These are phyloP conservation scores for Pleuronectes platessa DNA, from an alignment of 2,113 vertebrate species.

Conservation along the genomic window DNA sequence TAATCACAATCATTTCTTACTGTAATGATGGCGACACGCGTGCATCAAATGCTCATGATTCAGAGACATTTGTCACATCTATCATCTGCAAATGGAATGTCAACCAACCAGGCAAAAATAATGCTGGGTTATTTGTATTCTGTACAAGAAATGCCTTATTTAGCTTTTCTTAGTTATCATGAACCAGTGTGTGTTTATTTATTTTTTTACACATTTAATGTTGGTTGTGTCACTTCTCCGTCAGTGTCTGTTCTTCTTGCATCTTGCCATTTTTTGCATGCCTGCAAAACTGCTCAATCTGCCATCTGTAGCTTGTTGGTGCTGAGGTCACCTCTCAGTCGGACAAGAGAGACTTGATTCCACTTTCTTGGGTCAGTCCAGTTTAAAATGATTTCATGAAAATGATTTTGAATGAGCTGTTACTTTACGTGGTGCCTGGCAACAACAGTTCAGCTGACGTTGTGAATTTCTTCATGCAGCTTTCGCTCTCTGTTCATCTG, in stretches of 20 bases:
- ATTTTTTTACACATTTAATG: conserved; percentile 20
- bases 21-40: neutral
- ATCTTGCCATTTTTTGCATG: conserved; percentile 6
- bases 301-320: neutral
- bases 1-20: conserved; percentile 20
- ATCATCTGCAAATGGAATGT: too few species aligned
- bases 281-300: neutral
- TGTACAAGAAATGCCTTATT: conserved; percentile 6
- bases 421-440: neutral
- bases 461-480: neutral
- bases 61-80: neutral
- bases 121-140: conserved; percentile 6
- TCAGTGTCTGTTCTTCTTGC: conserved; percentile 28
- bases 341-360: neutral
- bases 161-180: conserved; percentile 3
- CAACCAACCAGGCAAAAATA: too few species aligned
- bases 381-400: too few species aligned
- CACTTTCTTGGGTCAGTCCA: too few species aligned
- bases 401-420: too few species aligned
- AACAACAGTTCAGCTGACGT: neutral
- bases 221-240: conserved; percentile 6
- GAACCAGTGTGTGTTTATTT: neutral
- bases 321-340: neutral
- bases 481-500: conserved; percentile 8
- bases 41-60: conserved; percentile 3